phyloP scores from a whole-genome alignment of 1,140 invertebrate genomes.

The Ridgeia piscesae region DNA sequence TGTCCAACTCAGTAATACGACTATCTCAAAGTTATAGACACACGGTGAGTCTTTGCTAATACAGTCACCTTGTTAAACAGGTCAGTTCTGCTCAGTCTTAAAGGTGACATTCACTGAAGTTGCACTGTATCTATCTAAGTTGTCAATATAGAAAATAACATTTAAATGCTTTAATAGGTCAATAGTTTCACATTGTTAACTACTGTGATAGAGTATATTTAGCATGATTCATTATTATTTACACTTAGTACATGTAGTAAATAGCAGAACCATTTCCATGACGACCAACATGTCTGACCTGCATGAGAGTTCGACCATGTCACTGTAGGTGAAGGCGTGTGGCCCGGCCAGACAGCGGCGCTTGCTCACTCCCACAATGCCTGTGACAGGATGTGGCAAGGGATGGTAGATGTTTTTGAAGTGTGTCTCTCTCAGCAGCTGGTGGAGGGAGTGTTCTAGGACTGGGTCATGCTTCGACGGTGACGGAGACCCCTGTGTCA shows the following conservation, averaged over 20 bases:
- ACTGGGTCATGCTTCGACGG: conserved; percentile 77
- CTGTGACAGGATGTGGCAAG: conserved; percentile 90
- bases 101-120: too few species aligned
- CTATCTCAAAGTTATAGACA: too few species aligned
- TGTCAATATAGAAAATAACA: too few species aligned
- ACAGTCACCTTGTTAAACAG: too few species aligned
- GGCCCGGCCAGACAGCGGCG: conserved; percentile 86
- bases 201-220: not conserved
- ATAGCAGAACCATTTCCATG: not conserved
- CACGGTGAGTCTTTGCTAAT: too few species aligned
- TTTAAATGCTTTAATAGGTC: not conserved
- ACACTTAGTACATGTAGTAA: not conserved
- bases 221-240: not conserved
- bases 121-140: too few species aligned
- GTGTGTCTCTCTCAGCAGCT: conserved; percentile 87
- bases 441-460: conserved; percentile 92
- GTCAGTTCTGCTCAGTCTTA: too few species aligned
- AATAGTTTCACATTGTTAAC: not conserved
- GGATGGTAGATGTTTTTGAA: conserved; percentile 89
- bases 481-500: not conserved
- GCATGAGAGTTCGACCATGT: conserved; percentile 84
- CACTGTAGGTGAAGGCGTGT: conserved; percentile 80
- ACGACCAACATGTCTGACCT: conserved; percentile 48
- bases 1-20: too few species aligned
- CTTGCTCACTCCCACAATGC: conserved; percentile 86